Evolutionary conservation across 2,113 vertebrate species (phyloP).

Genomic region (Zosterops hypoxanthus): DNA sequence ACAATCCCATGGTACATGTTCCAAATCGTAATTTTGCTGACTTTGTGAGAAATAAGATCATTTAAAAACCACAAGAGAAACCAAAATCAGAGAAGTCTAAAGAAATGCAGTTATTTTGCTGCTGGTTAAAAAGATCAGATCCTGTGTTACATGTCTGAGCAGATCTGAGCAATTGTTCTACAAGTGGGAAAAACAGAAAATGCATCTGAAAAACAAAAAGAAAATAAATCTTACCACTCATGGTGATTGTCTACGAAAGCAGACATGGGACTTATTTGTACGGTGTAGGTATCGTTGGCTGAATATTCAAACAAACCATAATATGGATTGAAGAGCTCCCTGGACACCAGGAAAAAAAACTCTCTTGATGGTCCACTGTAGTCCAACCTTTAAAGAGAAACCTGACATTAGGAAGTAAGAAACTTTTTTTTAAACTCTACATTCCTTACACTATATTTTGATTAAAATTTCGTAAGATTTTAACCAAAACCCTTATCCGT

Average conservation of each 20-base stretch:
- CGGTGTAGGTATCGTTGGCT: conserved; percentile 98
- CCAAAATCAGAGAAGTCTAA: background rate
- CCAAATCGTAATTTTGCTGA: conserved; percentile 36
- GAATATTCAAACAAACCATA: conserved; percentile 99
- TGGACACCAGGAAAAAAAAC: conserved; percentile 98
- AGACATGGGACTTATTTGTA: conserved; percentile 99
- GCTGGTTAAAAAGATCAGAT: background rate
- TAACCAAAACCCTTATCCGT: background rate
- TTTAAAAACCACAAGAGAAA: conserved; percentile 30
- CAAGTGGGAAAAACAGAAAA: background rate
- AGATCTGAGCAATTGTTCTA: background rate
- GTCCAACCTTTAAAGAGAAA: conserved; percentile 85
- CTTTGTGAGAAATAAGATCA: conserved; percentile 36
- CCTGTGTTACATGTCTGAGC: background rate
- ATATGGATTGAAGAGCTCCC: conserved; percentile 98
- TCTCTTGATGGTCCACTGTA: conserved; percentile 98
- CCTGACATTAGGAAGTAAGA: background rate
- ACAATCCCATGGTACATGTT: background rate
- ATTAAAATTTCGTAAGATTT: background rate
- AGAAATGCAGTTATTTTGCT: conserved; percentile 3
- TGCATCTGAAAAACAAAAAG: background rate
- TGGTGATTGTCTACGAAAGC: conserved; percentile 99
- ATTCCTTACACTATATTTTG: background rate
- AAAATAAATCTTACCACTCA: conserved; percentile 86
- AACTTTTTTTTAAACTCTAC: background rate